Base-by-base conservation (phyloP, 2,888 invertebrate species). In the Hemithea aestivaria region DNA sequence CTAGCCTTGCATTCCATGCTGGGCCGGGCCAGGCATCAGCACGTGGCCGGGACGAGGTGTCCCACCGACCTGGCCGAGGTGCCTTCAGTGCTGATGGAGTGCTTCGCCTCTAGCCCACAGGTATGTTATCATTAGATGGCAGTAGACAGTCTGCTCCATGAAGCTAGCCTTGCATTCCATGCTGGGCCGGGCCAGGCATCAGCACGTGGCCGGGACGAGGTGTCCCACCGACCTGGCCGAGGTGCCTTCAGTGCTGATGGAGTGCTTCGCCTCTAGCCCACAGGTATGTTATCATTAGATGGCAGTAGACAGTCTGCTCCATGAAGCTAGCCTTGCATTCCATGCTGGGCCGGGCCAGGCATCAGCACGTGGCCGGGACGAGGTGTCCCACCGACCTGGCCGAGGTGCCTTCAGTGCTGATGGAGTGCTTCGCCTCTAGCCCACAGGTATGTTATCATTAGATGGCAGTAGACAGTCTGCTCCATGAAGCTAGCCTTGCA, bases 1-100 rank as follows among this genome's bases (percentile, higher is more conserved):
- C 97, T 93, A 87, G 99, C 99, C n/a, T 93, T 99, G 90, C 99
- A 99, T 83, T 98, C 98, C 9, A 98, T 99, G 97, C 82, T 99
- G 53, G 99, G 96, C 1, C 90, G 98, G 47, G 98, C 22, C 0
- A 90, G 91, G 44, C 96, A 98, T 82, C 99, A 99, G 79, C 99
- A 99, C 82, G 97, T 99, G 27, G 94, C 98, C 2, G 98, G 99
- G 43, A 99, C 99, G 0, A 89, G 99, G 38, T 99, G 98, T 71
- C 73, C 96, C 50, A 98, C 99, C 2, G 99, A 99, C 87, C 95
- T 99, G 69, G 99, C 99, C 1, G 99, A 99, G 89, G 20, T 10
- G 2, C 7, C 1, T 6, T 21, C 10, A 1, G 10, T 23, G 2
- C 10, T 27, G 6, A 9, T 20, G n/a, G 20, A 7, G 16, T 6